Percentiles rank a stretch among this genome's conserved stretches.
phyloP scores from a whole-genome alignment of 2,797 vertebrate species.

The Rhinella marina region DNA sequence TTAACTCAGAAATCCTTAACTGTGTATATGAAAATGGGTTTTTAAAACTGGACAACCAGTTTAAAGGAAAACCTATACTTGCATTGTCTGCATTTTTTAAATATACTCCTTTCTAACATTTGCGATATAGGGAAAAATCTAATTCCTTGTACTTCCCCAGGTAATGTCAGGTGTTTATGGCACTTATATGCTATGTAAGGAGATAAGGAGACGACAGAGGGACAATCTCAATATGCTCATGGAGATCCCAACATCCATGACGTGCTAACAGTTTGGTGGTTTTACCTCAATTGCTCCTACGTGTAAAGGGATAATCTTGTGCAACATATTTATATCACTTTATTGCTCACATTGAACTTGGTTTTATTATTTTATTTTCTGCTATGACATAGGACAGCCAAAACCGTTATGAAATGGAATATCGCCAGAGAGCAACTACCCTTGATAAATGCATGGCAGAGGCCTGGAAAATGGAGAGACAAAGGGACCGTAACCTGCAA shows the following conservation, averaged over 20 bases:
- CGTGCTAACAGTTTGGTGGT: not conserved
- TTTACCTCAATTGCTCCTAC: not conserved
- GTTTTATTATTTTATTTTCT: not conserved
- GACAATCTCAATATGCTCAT: not conserved
- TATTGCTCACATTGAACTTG: not conserved
- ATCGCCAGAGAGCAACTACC: conserved; percentile 76
- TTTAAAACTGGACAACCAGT: not conserved
- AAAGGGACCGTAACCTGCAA: conserved; percentile 76
- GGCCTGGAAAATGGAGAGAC: conserved; percentile 77
- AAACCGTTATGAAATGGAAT: conserved; percentile 85
- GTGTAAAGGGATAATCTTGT: not conserved
- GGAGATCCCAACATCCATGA: not conserved
- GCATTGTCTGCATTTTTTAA: not conserved
- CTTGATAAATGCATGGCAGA: conserved; percentile 80
- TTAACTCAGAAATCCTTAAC: not conserved
- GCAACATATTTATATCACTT: not conserved
- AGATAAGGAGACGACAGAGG: not conserved
- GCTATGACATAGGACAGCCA: conserved; percentile 79
- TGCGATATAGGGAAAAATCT: not conserved
- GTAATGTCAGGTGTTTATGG: not conserved
- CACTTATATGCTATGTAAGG: not conserved
- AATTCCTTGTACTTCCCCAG: not conserved
- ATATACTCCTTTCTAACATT: not conserved
- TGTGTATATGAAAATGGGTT: not conserved
- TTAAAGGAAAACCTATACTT: not conserved